Evolutionary conservation across 1,140 invertebrate genomes (phyloP), one percentile per base, ranked within the genome.

Genomic region (Drosophila littoralis): DNA sequence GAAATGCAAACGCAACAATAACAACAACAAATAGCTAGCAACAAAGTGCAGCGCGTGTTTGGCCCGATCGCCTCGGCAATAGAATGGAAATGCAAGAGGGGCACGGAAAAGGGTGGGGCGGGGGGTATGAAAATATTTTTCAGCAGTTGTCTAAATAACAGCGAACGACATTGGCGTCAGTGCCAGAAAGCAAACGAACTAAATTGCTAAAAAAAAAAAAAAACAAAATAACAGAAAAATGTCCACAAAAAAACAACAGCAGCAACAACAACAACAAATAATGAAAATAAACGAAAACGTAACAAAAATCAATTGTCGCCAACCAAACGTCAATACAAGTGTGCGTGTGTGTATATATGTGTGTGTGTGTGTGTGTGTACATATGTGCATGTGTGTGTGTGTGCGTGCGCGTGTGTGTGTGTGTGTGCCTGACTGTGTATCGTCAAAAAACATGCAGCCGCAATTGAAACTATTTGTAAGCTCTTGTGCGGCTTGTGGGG

Each of bases 291-390:
- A 89, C 85, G 84, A 88, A 88, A 88, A 88, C 83, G 84, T 89
- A 88, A 88, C 80, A 88, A 88, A 88, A 88, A 88, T 88, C 84
- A 88, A 88, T 88, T 88, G 84, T 89, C 84, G 84, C 80, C 84
- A 89, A 84, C 84, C 76, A 89, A 89, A 89, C 77, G 84, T 89
- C 84, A 89, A 89, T 89, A 89, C 78, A 79, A 79, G 84, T 88
- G 82, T 70, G 52, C 71, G 66, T 63, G 82, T 78, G 35, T 70
- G 42, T 42, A 35, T 77, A 46, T 80, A 40, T 60, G 54, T 48
- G 33, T 65, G 55, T 65, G 2, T 2, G 2, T 28, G 4, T 28
- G 10, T 48, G 36, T 35, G 22, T 45, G 33, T 50, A n/a, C 59
- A 36, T 48, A 32, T 59, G 40, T 69, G 17, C 55, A 12, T 54